Base-by-base conservation (phyloP, 2,113 vertebrate species). In the Chloropsis hardwickii region DNA sequence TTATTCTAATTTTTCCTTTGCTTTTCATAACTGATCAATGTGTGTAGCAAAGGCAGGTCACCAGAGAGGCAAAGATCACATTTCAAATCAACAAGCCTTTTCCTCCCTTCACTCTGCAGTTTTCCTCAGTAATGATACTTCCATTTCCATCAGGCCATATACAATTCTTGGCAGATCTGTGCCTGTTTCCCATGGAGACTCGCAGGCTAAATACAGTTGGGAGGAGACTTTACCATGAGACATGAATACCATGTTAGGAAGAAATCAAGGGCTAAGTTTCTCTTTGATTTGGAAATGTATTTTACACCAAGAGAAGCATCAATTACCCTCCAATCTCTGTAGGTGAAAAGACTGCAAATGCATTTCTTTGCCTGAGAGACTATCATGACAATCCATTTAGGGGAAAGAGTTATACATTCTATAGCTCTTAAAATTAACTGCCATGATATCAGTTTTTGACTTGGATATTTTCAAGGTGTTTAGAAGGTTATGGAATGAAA, bases 101-200 rank as follows among this genome's bases (percentile, higher is more conserved):
- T 27, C 3, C 5, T 14, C 4, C 2, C 29, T 39, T 42, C 11
- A 14, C 5, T 19, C n/a, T 9, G 0, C 48, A 37, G 40, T 62
- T 69, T 82, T 70, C 37, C 65, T 67, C 60, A 31, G 6, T 60
- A 56, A 45, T 23, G 35, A 33, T 11, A 31, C 20, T 95, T 81
- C 66, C 28, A 77, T 35, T 50, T 21, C 21, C 27, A 40, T 21
- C 56, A 67, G 89, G 21, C 7, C 13, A 20, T 31, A 23, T 18
- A 45, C 23, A 64, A 15, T 35, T 58, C 72, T 81, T 90, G 71
- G 21, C 51, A 86, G n/a, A 7, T 35, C 31, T 70, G 12, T 78
- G 16, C 11, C 51, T 81, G 21, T 51, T 93, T 86, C 33, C 51
- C 86, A 3, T 25, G 40, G 72, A 67, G 65, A 60, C 22, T 42